Evolutionary conservation across 2,888 invertebrate species (phyloP), one percentile per base, ranked within the genome.

Genomic region (Eueremaeus valkanovi): DNA sequence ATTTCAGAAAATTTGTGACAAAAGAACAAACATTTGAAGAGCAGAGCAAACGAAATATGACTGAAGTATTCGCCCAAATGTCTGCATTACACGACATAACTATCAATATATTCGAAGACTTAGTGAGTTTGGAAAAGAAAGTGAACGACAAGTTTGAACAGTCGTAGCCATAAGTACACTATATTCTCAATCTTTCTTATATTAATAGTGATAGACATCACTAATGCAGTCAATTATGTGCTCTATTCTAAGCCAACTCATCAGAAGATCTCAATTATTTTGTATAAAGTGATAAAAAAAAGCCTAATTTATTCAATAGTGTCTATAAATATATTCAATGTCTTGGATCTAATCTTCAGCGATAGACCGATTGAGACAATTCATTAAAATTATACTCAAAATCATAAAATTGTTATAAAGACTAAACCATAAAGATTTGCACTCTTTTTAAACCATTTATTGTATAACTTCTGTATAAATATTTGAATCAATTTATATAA

Each of bases 71-170:
- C 31, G 61, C 75, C n/a, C 73, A 77, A 61, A 40, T 77, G 49
- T 42, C 75, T 24, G 40, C 75, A 18, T 49, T 77, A 49, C 77
- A 77, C 24, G 75, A 77, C 49, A 73, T 77, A 6, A 75, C 75
- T 21, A 33, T 77, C 21, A 73, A 33, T 40, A 42, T 77, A 18
- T 77, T 73, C 21, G 72, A 68, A 49, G 77, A 77, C 40, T 40
- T 77, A 5, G 18, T 68, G 51, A 49, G 49, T 16, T 24, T 77
- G 0, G 63, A 77, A 55, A 72, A 72, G 21, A 63, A 55, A 36
- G 36, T 76, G 0, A 49, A 42, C 18, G 74, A 75, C n/a, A 76
- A 76, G 29, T 73, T 61, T 11, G 11, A 74, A 61, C 31, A 75
- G 40, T 49, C 63, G 16, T 66, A 36, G 31, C 21, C 3, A 1